These are phyloP conservation scores for Nerophis lumbriciformis DNA, from an alignment of 2,113 vertebrate genomes.

Conservation along the genomic window DNA sequence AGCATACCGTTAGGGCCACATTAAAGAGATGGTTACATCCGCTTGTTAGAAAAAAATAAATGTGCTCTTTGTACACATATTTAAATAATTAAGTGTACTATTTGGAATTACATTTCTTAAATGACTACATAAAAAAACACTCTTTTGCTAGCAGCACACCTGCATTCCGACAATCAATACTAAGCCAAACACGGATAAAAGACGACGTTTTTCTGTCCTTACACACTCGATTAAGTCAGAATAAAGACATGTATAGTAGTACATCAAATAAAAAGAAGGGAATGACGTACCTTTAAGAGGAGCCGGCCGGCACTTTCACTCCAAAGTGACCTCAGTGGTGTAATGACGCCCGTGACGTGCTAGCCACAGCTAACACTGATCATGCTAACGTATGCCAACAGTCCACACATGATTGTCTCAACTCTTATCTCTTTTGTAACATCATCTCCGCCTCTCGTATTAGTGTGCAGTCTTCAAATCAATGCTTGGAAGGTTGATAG, in stretches of 20 bases:
- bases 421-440: conserved; percentile 11
- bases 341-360: not conserved
- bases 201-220: not conserved
- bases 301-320: not conserved
- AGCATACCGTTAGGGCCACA: no score
- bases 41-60: no score
- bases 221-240: not conserved
- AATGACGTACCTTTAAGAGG: conserved; percentile 21
- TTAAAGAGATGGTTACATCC: no score
- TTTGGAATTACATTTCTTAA: no score
- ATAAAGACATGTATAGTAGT: no score
- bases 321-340: not conserved
- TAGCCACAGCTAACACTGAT: not conserved
- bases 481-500: not conserved
- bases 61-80: no score
- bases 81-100: no score
- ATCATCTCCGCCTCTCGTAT: not conserved
- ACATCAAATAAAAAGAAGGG: not conserved
- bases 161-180: not conserved
- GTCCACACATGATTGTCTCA: not conserved
- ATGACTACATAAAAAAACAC: no score
- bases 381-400: conserved; percentile 13
- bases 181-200: not conserved
- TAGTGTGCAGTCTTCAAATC: not conserved
- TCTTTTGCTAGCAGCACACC: no score